phyloP scores from a whole-genome alignment of 2,113 vertebrate species.

The Petrocephalus microphthalmus region DNA sequence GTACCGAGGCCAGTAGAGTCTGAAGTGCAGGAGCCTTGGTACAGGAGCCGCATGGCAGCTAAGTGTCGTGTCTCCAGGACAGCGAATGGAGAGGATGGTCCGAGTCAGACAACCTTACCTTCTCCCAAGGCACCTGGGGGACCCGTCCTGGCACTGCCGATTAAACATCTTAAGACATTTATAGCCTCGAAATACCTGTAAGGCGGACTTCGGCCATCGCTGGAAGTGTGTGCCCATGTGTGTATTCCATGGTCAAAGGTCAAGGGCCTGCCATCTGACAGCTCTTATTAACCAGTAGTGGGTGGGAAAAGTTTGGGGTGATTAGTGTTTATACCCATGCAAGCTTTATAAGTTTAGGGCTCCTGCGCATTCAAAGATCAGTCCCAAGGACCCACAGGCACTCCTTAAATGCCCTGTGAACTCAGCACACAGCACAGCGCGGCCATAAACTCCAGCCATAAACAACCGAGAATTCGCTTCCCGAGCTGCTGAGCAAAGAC shows the following conservation, averaged over 20 bases:
- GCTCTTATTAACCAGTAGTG: not conserved
- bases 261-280: not conserved
- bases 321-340: not conserved
- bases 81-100: not conserved
- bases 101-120: not conserved
- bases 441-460: not conserved
- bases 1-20: not conserved
- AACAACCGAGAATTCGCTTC: not conserved
- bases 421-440: not conserved
- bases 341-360: not conserved
- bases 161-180: not conserved
- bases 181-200: not conserved
- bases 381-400: not conserved
- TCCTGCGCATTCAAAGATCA: not conserved
- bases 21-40: not conserved
- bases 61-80: not conserved
- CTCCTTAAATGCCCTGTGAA: no score
- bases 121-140: not conserved
- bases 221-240: not conserved
- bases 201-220: not conserved
- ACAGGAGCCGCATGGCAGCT: not conserved
- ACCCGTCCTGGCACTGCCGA: not conserved
- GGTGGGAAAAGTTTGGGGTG: not conserved
- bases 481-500: not conserved
- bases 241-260: not conserved